Base-by-base conservation (phyloP, 2,113 vertebrate species). In the Nematolebias whitei region DNA sequence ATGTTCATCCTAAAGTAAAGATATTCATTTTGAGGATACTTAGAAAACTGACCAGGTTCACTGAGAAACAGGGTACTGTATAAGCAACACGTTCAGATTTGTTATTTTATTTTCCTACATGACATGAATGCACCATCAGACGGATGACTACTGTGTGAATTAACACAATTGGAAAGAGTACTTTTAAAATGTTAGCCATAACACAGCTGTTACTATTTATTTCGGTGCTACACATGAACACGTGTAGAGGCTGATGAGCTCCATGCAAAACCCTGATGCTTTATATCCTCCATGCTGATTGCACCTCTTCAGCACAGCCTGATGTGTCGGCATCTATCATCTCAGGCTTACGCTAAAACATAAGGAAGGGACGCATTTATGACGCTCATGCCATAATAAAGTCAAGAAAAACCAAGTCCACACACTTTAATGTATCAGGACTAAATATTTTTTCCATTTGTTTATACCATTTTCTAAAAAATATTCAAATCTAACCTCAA, bases 111-210 rank as follows among this genome's bases (percentile, higher is more conserved):
- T 7, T 69, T 76, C 67, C 80, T 58, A 61, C 43, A 10, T 12
- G 48, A 56, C 68, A 49, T 79, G 68, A 82, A 83, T 59, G 75
- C 69, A 68, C 63, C 60, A 69, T 74, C 44, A 9, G 51, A 22
- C 50, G 41, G 48, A 47, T 26, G 55, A 22, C n/a, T 35, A 1
- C 19, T 23, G 26, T 16, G 19, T 54, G 41, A 60, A 8, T 35
- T 35, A 35, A 10, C 9, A 24, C 24, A 41, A 32, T 63, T 52
- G 55, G 26, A 52, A 32, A 15, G 49, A 51, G 13, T 12, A 32
- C 29, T n/a, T 15, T 29, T 19, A 2, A 20, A 10, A n/a, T 45
- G 44, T 45, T 45, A 45, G 9, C 5, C 16, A 45, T 15, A 5
- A 19, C 8, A 19, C n/a, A 45, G 10, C 44, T 45, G 44, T 45